Evolutionary conservation across 2,113 vertebrate genomes (phyloP), one percentile per base, ranked within the genome.

Genomic region (Gymnocephalus cernua): DNA sequence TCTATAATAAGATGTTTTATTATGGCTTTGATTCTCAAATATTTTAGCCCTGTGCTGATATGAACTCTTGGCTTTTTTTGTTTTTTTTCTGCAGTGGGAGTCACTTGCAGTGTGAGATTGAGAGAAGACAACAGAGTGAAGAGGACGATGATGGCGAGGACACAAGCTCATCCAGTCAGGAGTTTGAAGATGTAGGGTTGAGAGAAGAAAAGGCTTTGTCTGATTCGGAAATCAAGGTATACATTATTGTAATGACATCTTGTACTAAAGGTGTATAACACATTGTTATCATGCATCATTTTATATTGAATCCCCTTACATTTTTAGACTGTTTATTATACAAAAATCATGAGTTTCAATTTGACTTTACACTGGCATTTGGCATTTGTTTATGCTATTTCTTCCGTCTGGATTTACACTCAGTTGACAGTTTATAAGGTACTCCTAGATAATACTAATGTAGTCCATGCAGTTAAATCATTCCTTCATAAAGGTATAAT

Each of bases 201-300:
- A 93, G 93, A 38, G 95, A 95, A n/a, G 94, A 95, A 68, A 95
- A 95, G 75, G 92, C 95, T 67, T 82, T 96, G 74, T 95, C 96
- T 7, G 94, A 95, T 62, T 94, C 93, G 7, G 95, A 96, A 79
- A 92, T 95, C 57, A 97, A 97, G 96, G 96, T 97, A 89, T 3
- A 4, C 13, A 32, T 53, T 5, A 54, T 11, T 41, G 47, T 27
- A 16, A 4, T 27, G 23, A 45, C 29, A 32, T 58, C 1, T 47
- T 10, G 3, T 9, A 14, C 21, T 21, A n/a, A 9, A 3, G 5
- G 11, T 66, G 12, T 47, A 29, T 1, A 41, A 41, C 27, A 35
- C 1, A 6, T 2, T 57, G 35, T 70, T 32, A 19, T 35, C 13
- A 4, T 35, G 18, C 32, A n/a, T 64, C 0, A 14, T 44, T 53